phyloP scores from a whole-genome alignment of 2,888 invertebrate species.

The Dexiosoma caninum region DNA sequence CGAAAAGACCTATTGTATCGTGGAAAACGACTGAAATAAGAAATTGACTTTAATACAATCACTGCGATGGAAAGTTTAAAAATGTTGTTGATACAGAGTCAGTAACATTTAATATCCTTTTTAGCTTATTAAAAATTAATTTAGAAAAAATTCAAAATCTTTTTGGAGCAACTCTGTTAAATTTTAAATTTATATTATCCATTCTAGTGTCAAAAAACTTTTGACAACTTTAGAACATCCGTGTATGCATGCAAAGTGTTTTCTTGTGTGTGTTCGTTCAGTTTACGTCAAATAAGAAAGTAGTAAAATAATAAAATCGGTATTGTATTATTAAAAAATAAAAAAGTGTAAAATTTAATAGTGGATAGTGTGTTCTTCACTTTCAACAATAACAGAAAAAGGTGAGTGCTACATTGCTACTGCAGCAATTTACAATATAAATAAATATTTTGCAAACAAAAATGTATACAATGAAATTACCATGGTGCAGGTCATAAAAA shows the following conservation, averaged over 20 bases:
- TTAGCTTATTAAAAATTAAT: too few species aligned
- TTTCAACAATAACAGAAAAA: background rate
- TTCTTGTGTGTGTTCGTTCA: conserved; percentile 18
- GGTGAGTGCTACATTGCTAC: conserved; percentile 34
- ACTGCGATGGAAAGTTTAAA: too few species aligned
- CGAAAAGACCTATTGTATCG: too few species aligned
- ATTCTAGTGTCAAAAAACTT: conserved; percentile 50
- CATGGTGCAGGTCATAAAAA: conserved; percentile 18
- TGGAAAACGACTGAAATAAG: too few species aligned
- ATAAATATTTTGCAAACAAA: conserved; percentile 1
- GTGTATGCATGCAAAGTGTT: conserved; percentile 30
- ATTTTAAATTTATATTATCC: too few species aligned
- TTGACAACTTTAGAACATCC: conserved; percentile 24
- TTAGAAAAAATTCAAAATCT: too few species aligned
- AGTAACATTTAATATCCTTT: too few species aligned
- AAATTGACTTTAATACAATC: too few species aligned
- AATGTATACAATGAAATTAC: conserved; percentile 22
- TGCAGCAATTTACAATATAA: too few species aligned
- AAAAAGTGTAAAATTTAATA: conserved; percentile 6
- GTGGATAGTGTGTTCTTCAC: conserved; percentile 15
- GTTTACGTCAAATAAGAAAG: conserved; percentile 35
- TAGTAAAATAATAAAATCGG: conserved; percentile 26
- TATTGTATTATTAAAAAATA: conserved; percentile 35
- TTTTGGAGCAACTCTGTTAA: too few species aligned
- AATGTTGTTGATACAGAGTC: too few species aligned